Percentiles rank a stretch among this genome's conserved stretches.
Conservation (phyloP, 2,113 vertebrate species). For the Oncorhynchus keta region DNA sequence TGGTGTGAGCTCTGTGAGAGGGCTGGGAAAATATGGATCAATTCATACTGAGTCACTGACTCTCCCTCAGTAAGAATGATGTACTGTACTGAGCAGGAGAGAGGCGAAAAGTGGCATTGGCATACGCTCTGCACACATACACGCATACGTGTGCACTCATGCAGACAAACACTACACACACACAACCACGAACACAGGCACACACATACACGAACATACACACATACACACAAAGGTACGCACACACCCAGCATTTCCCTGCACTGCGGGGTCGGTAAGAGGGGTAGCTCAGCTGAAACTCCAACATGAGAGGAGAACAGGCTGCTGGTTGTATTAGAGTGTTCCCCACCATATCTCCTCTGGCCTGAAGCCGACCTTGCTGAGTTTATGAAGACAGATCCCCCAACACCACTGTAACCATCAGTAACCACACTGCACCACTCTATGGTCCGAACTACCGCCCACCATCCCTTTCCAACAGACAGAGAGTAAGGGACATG, state of each 20-base stretch:
- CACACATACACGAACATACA: too few relatives aligned
- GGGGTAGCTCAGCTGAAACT: not conserved
- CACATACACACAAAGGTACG: too few relatives aligned
- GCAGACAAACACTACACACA: too few relatives aligned
- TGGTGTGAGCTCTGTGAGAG: not conserved
- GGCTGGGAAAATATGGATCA: conserved; percentile 28
- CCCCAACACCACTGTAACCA: conserved; percentile 11
- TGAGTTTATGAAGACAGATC: conserved; percentile 39
- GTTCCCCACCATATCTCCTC: not conserved
- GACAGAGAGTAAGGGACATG: not conserved
- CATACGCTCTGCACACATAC: too few relatives aligned
- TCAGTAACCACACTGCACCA: conserved; percentile 15
- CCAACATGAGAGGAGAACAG: not conserved
- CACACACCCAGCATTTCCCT: not conserved
- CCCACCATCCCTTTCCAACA: not conserved
- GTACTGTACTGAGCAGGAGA: too few relatives aligned
- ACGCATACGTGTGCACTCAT: too few relatives aligned
- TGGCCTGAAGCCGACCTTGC: conserved; percentile 8
- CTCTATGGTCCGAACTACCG: not conserved
- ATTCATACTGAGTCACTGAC: too few relatives aligned
- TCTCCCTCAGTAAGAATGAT: too few relatives aligned
- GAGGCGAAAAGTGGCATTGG: too few relatives aligned
- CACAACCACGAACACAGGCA: too few relatives aligned
- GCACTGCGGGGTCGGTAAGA: not conserved
- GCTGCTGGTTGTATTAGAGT: not conserved